Percentiles rank a stretch among this genome's conserved stretches.
Evolutionary conservation across 53 echinoderm and acorn worm species (phyloP).

Genomic region (Astropecten irregularis): DNA sequence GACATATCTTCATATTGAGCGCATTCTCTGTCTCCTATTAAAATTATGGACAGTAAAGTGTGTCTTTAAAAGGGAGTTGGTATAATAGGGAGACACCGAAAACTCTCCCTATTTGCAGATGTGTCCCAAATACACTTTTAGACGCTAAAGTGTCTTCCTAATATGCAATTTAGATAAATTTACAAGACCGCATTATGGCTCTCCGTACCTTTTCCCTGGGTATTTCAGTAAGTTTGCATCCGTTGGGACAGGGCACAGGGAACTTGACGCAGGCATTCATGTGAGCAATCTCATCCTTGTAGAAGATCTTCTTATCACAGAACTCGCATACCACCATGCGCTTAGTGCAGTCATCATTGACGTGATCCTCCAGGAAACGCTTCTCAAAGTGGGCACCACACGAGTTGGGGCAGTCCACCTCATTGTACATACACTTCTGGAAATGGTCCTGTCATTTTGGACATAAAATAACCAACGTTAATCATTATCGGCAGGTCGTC

Average conservation of each 20-base stretch:
- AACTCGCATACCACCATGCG: conserved; percentile 91
- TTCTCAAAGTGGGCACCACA: conserved; percentile 98
- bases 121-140: too few relatives aligned
- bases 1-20: too few relatives aligned
- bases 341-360: conserved; percentile 89
- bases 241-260: conserved; percentile 94
- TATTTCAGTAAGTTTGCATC: conserved; percentile 89
- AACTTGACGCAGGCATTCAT: conserved; percentile 93
- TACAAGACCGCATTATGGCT: too few relatives aligned
- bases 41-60: too few relatives aligned
- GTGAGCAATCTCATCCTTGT: conserved; percentile 97
- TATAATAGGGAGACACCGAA: too few relatives aligned
- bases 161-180: too few relatives aligned
- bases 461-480: too few relatives aligned
- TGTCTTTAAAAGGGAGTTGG: too few relatives aligned
- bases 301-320: conserved; percentile 87
- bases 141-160: too few relatives aligned
- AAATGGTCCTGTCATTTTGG: conserved; percentile 72
- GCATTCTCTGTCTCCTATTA: too few relatives aligned
- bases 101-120: too few relatives aligned
- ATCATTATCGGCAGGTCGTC: too few relatives aligned
- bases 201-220: conserved; percentile 78
- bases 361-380: conserved; percentile 84
- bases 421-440: conserved; percentile 72
- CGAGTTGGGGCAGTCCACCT: conserved; percentile 90